A percentile compares a stretch with the other conserved stretches of the same genome.
Conservation (phyloP, 2,888 invertebrate species). For the Orthosia incerta region DNA sequence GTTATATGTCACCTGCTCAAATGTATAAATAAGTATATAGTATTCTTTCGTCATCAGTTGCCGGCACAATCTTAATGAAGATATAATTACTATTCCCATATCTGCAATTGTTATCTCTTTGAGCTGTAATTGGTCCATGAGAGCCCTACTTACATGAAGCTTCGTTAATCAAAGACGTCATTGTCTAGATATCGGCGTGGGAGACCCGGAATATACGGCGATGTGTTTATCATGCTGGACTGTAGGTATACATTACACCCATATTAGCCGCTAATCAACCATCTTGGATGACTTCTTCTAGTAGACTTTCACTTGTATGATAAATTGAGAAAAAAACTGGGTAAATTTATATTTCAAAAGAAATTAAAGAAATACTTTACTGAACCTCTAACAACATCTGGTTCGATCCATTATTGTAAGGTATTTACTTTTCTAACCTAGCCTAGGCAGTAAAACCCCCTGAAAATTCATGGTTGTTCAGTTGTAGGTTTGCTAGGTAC, state of each 20-base stretch:
- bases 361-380: too few species aligned
- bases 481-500: too few species aligned
- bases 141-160: constrained; percentile 62
- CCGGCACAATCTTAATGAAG: constrained; percentile 44
- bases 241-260: constrained; percentile 6
- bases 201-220: constrained; percentile 77
- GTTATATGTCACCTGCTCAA: neutral
- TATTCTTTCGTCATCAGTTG: constrained; percentile 22
- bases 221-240: constrained; percentile 58
- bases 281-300: constrained; percentile 13
- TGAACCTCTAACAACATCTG: too few species aligned
- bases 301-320: too few species aligned
- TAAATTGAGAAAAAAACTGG: neutral
- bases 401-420: too few species aligned
- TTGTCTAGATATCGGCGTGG: constrained; percentile 80
- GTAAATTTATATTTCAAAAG: too few species aligned
- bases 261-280: constrained; percentile 11
- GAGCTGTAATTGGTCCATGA: constrained; percentile 59
- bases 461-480: too few species aligned
- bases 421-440: too few species aligned
- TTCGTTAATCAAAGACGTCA: constrained; percentile 74
- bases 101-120: constrained; percentile 58
- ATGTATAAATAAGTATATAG: constrained; percentile 2
- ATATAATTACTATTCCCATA: constrained; percentile 50
- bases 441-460: too few species aligned